A percentile compares a stretch with the other conserved stretches of the same genome.
Evolutionary conservation across 2,888 invertebrate genomes (phyloP).

Genomic region (Amblyteles armatorius): DNA sequence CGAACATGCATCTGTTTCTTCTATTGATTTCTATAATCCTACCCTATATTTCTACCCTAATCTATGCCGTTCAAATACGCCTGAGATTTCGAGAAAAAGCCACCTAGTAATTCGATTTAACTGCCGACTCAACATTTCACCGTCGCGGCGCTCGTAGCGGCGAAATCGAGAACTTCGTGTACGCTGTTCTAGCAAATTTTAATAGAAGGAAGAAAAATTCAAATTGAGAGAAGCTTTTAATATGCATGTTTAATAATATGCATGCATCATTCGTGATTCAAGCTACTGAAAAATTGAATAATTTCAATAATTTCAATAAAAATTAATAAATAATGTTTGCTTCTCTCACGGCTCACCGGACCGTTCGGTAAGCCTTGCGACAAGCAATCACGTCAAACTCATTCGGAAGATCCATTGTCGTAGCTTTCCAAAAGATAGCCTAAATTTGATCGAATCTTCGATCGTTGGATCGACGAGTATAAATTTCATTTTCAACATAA

Average conservation of each 20-base stretch:
- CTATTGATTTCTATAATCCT: neutral
- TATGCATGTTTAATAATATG: too few species aligned
- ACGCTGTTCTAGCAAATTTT: neutral
- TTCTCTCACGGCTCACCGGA: too few species aligned
- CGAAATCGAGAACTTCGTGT: neutral
- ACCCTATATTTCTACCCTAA: neutral
- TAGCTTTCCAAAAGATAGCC: neutral
- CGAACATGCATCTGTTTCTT: slow-evolving; percentile 21
- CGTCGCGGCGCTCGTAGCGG: slow-evolving; percentile 6
- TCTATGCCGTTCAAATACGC: neutral
- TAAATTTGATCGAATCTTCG: neutral
- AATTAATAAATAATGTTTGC: too few species aligned
- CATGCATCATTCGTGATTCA: too few species aligned
- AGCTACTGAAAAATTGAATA: too few species aligned
- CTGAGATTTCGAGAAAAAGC: neutral
- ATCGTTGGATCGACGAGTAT: neutral
- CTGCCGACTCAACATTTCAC: neutral
- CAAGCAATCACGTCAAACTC: too few species aligned
- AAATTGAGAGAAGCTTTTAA: neutral
- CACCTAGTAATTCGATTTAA: neutral
- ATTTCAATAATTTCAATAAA: too few species aligned
- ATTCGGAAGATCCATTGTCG: neutral
- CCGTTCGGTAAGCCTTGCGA: too few species aligned
- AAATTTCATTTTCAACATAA: neutral
- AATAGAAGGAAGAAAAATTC: neutral